A percentile compares a stretch with the other conserved stretches of the same genome.
Evolutionary conservation across 2,888 invertebrate species (phyloP).

Genomic region (Apamea anceps): DNA sequence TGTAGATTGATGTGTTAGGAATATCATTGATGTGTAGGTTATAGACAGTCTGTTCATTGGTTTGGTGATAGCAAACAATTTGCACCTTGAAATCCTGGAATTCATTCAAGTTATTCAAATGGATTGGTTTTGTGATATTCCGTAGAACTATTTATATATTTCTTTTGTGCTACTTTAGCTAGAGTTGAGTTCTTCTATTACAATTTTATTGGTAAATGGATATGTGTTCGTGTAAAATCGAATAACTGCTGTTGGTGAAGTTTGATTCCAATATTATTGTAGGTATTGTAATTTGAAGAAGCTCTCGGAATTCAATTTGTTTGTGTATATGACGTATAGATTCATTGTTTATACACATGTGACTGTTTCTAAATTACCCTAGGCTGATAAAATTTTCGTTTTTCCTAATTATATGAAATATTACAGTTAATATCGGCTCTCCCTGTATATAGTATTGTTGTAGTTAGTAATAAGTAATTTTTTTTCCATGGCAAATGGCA

Average conservation of each 20-base stretch:
- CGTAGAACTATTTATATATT: not conserved
- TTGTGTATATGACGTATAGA: not conserved
- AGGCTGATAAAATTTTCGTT: too few species aligned
- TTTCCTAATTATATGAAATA: too few species aligned
- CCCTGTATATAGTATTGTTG: too few species aligned
- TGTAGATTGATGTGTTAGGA: constrained; percentile 1
- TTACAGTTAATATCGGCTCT: too few species aligned
- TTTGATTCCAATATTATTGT: constrained; percentile 8
- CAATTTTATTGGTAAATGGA: not conserved
- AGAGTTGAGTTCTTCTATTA: not conserved
- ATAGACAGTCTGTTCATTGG: not conserved
- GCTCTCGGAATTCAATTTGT: constrained; percentile 16
- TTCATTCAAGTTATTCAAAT: not conserved
- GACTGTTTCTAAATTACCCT: too few species aligned
- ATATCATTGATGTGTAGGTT: not conserved
- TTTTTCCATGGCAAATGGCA: not conserved
- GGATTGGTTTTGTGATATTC: not conserved
- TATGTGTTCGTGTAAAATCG: constrained; percentile 18
- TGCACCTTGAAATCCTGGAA: not conserved
- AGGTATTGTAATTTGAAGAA: constrained; percentile 15
- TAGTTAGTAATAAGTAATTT: not conserved
- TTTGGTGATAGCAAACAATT: constrained; percentile 4
- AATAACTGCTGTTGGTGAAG: not conserved
- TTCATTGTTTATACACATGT: not conserved
- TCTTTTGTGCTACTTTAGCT: not conserved